Evolutionary conservation across 1,140 invertebrate genomes (phyloP).

Genomic region (Nephila pilipes): DNA sequence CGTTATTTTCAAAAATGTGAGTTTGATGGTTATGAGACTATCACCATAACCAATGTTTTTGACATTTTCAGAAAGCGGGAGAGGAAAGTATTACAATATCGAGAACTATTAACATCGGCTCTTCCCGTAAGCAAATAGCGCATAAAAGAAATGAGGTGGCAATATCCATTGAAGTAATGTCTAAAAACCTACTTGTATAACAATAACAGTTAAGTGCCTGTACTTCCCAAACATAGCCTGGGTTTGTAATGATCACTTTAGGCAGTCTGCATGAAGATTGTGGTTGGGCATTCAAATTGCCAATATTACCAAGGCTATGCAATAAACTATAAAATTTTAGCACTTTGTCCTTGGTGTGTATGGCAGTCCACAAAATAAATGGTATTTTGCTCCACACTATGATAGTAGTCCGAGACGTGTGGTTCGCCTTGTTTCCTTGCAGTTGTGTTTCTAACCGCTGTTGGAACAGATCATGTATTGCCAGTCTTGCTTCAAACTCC

Average conservation of each 20-base stretch:
- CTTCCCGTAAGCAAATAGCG: slow-evolving; percentile 56
- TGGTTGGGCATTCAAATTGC: slow-evolving; percentile 54
- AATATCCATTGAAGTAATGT: slow-evolving; percentile 71
- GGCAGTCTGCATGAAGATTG: slow-evolving; percentile 54
- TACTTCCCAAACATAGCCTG: slow-evolving; percentile 63
- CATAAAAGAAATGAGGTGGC: slow-evolving; percentile 63
- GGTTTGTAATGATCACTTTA: slow-evolving; percentile 73
- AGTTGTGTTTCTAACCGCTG: slow-evolving; percentile 12
- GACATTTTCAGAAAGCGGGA: slow-evolving; percentile 37
- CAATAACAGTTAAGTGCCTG: slow-evolving; percentile 65
- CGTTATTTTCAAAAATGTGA: background rate
- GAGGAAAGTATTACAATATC: slow-evolving; percentile 34
- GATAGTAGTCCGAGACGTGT: background rate
- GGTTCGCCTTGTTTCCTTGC: background rate
- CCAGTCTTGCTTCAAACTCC: background rate
- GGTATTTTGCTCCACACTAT: slow-evolving; percentile 41
- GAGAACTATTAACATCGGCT: slow-evolving; percentile 36
- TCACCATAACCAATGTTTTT: background rate
- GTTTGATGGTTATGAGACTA: slow-evolving; percentile 41
- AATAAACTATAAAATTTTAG: slow-evolving; percentile 76
- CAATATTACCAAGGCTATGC: slow-evolving; percentile 51
- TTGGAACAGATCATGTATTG: slow-evolving; percentile 11
- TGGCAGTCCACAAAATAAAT: slow-evolving; percentile 52
- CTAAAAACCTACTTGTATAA: slow-evolving; percentile 74
- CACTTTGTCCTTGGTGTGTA: slow-evolving; percentile 70